Evolutionary conservation across 2,797 vertebrate species (phyloP), one percentile per base, ranked within the genome.

Genomic region (Melanotaenia nigrans): DNA sequence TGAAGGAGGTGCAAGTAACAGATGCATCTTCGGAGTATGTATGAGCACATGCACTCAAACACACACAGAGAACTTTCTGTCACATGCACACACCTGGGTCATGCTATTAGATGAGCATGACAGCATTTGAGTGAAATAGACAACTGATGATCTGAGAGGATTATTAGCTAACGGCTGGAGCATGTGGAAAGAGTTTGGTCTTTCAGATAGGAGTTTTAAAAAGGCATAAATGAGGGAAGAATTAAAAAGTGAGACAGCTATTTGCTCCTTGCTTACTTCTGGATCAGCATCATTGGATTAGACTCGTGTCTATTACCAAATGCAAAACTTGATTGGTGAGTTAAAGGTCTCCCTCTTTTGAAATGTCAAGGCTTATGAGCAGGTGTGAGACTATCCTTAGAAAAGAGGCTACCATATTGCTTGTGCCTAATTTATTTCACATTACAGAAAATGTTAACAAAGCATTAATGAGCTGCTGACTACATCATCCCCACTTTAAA

Each of bases 131-230:
- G 76, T 68, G 84, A 77, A 74, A 87, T 84, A 87, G 92, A 88
- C 82, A 84, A 85, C 86, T 88, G 76, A 63, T 88, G 86, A 91
- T 86, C 80, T 78, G 79, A 76, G 82, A 82, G 85, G 90, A 92
- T 91, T 90, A 91, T 89, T 90, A 81, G 85, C 87, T 92, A 89
- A 91, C 92, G 83, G 83, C 85, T 25, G 74, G 79, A 90, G 87
- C 79, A 79, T 81, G 85, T 83, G 85, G 76, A 81, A 73, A 63
- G 78, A 81, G 75, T 79, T 82, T 81, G 78, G 85, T 85, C 70
- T 89, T 84, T 86, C 66, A 32, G 60, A 77, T 69, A 57, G 61
- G 18, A 76, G 63, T 68, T 55, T 45, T 53, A 79, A 60, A 33
- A 58, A 51, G 60, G 16, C 33, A 22, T 42, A 20, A 63, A 58